Evolutionary conservation across 2,797 vertebrate genomes (phyloP), one percentile per base, ranked within the genome.

Genomic region (Hyperoplus lanceolatus): DNA sequence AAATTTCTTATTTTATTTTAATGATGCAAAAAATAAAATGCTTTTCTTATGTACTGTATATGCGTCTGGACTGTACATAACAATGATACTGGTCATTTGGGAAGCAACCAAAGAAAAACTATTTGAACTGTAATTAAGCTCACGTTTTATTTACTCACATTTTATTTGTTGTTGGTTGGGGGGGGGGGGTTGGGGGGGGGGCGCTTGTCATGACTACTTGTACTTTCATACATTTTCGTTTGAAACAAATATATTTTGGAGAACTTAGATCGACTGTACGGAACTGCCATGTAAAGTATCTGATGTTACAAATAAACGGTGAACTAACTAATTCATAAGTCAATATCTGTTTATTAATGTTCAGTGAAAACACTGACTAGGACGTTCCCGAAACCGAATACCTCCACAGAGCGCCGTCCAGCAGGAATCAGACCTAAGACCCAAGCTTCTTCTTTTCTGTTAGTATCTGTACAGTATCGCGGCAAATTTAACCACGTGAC

Each of bases 41-140:
- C 15, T 1, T 49, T 6, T 29, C 15, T 18, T 21, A 21, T 21
- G 29, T 29, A 29, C 3, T 29, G 29, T 29, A n/a, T n/a, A 55
- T 74, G 59, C 60, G 49, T 86, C 51, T 64, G 48, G 51, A 77
- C 72, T 74, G 70, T 67, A 66, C 59, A 68, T 75, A 54, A 42
- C 2, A 56, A 62, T 6, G 6, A 56, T 46, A 42, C 36, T 48
- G 46, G 64, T 56, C 61, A 76, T 18, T 70, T 57, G 59, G 65
- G 75, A 29, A 62, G 56, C 54, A 54, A 85, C 86, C 83, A 90
- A 87, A 85, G 81, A 85, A 1, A 78, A 62, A 8, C 4, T 4
- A 69, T 4, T 77, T 29, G 39, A 79, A 64, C 53, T 73, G 58
- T n/a, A 85, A 74, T 5, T 54, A 39, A 16, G 21, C n/a, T 59